A percentile compares a stretch with the other conserved stretches of the same genome.
phyloP scores from a whole-genome alignment of 2,888 invertebrate genomes.

The Arenicola marina region DNA sequence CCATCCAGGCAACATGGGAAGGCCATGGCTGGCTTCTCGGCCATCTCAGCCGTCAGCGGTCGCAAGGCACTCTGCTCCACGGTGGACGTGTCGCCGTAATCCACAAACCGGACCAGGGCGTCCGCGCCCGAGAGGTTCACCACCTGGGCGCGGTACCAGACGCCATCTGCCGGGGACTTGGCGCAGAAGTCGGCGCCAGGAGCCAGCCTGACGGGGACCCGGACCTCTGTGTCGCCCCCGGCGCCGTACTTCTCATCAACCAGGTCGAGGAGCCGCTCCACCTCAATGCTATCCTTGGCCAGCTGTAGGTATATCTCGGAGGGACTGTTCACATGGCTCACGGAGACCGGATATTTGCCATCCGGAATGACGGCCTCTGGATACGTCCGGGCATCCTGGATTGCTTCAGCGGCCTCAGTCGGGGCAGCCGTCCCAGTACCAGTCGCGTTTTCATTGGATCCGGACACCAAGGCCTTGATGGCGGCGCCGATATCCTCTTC shows the following conservation, averaged over 20 bases:
- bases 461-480: not conserved
- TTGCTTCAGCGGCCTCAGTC: too few species aligned
- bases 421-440: too few species aligned
- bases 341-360: constrained; percentile 8
- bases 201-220: not conserved
- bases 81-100: constrained; percentile 56
- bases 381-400: not conserved
- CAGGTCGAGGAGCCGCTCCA: not conserved
- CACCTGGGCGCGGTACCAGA: constrained; percentile 51
- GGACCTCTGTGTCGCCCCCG: not conserved
- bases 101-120: constrained; percentile 54
- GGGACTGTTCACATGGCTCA: constrained; percentile 15
- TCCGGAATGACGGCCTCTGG: not conserved
- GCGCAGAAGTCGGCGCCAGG: constrained; percentile 12
- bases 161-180: constrained; percentile 44
- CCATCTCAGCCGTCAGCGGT: constrained; percentile 36
- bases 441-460: not conserved
- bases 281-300: not conserved
- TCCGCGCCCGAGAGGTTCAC: constrained; percentile 35
- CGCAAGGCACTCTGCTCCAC: constrained; percentile 34
- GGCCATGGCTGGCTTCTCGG: constrained; percentile 19
- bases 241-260: not conserved
- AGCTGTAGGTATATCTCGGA: constrained; percentile 3
- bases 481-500: not conserved
- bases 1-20: constrained; percentile 1